A percentile compares a stretch with the other conserved stretches of the same genome.
Evolutionary conservation across 2,888 invertebrate genomes (phyloP).

Genomic region (Chironomus tentans): DNA sequence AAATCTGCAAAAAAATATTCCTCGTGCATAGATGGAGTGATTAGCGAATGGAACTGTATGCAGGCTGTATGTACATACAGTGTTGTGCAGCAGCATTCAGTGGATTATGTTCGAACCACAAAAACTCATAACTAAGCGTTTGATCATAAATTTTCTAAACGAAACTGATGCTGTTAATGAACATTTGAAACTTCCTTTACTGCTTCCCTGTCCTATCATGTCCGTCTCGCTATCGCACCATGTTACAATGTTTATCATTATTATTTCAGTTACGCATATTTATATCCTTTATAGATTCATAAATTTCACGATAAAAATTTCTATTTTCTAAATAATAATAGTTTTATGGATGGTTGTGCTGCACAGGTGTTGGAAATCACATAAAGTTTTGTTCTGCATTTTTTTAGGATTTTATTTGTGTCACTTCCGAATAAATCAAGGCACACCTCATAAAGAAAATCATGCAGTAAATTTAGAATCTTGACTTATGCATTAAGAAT

Average conservation of each 20-base stretch:
- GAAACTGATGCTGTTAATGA: not conserved
- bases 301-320: not conserved
- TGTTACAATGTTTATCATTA: not conserved
- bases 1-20: not conserved
- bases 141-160: slow-evolving; percentile 4
- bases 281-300: not conserved
- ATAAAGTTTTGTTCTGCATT: not conserved
- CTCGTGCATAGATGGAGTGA: not conserved
- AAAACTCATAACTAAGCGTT: slow-evolving; percentile 18
- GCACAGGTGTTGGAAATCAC: slow-evolving; percentile 12
- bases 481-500: too few relatives aligned
- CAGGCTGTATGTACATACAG: too few relatives aligned
- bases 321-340: not conserved
- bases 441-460: not conserved
- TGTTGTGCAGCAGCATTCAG: not conserved
- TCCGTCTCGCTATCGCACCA: not conserved
- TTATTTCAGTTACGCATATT: slow-evolving; percentile 1
- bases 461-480: too few relatives aligned
- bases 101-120: slow-evolving; percentile 11
- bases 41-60: not conserved
- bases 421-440: not conserved
- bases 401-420: not conserved
- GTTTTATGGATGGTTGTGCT: too few relatives aligned
- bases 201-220: not conserved
- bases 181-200: not conserved